Conservation (phyloP, 2,797 vertebrate species). For the Semaprochilodus insignis region DNA sequence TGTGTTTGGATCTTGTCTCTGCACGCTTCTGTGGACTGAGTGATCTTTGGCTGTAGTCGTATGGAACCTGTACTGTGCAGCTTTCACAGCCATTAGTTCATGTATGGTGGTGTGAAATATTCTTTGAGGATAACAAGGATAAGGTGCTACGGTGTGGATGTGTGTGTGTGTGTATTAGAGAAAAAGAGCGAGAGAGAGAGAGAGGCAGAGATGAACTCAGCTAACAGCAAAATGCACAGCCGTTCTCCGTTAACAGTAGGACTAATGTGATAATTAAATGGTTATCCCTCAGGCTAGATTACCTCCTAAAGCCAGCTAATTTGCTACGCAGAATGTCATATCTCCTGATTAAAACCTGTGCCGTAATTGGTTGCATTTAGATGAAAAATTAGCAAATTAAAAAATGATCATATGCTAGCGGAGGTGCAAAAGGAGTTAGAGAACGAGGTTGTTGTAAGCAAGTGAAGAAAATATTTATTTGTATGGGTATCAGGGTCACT, state of each 20-base stretch:
- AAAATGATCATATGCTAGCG: neutral
- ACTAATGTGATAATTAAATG: slow-evolving; percentile 43
- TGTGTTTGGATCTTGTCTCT: neutral
- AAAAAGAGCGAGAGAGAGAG: neutral
- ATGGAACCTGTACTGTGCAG: slow-evolving; percentile 12
- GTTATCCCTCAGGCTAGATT: slow-evolving; percentile 38
- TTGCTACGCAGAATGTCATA: slow-evolving; percentile 26
- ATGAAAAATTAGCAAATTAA: slow-evolving; percentile 40
- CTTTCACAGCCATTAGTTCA: slow-evolving; percentile 20
- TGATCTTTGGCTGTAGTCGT: slow-evolving; percentile 16
- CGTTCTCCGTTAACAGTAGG: slow-evolving; percentile 10
- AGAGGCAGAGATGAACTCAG: neutral
- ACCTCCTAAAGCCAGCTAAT: slow-evolving; percentile 33
- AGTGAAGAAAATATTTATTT: neutral
- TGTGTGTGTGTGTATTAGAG: neutral
- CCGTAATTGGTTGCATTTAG: slow-evolving; percentile 33
- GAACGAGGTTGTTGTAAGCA: neutral
- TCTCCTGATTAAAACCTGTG: slow-evolving; percentile 38
- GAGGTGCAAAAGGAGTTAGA: slow-evolving; percentile 7
- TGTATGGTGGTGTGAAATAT: neutral
- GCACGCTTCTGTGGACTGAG: neutral
- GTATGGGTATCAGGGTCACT: neutral
- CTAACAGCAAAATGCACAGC: slow-evolving; percentile 12
- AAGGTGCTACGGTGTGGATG: neutral
- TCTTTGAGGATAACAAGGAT: neutral